Base-by-base conservation (phyloP, 2,888 invertebrate genomes). In the Leptinotarsa haldemani region DNA sequence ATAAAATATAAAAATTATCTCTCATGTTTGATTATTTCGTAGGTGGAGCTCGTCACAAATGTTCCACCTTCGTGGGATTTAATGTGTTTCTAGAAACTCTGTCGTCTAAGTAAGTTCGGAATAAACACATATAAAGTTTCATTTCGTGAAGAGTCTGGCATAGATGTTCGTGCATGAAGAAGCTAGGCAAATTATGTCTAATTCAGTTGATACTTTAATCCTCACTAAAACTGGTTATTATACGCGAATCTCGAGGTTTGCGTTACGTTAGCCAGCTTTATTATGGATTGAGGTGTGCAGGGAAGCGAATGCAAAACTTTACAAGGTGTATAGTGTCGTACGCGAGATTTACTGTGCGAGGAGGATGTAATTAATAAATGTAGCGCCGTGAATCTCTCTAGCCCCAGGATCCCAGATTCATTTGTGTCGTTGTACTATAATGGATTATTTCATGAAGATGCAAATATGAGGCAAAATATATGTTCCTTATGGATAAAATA, bases 131-230 rank as follows among this genome's bases (percentile, higher is more conserved):
- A 40, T 40, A 30, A 61, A 61, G 61, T 61, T 61, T 61, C 61
- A 40, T 61, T 22, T 22, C 4, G 20, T 40, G 61, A 61, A 61
- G 30, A 61, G n/a, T 61, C 30, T 40, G 58, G 13, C 56, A 48
- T 46, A 56, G 65, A 71, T 47, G 48, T 66, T 66, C 53, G 22
- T 13, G 71, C 71, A 53, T 66, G 66, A 71, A 50, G 65, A 66
- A 71, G 50, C 71, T 65, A 66, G 52, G 71, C 71, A 56, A 71
- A 71, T 71, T 71, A 71, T 58, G 20, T 71, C 66, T 71, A 65
- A 71, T 71, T 71, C 50, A 71, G 71, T 71, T 71, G 66, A 71
- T 71, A 71, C 65, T 71, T 71, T 71, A 66, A 71, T 65, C 46
- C 47, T 20, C 40, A 71, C 56, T 71, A 56, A 71, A 71, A 65